Base-by-base conservation (phyloP, 2,888 invertebrate species). In the Platycheirus rosarum region DNA sequence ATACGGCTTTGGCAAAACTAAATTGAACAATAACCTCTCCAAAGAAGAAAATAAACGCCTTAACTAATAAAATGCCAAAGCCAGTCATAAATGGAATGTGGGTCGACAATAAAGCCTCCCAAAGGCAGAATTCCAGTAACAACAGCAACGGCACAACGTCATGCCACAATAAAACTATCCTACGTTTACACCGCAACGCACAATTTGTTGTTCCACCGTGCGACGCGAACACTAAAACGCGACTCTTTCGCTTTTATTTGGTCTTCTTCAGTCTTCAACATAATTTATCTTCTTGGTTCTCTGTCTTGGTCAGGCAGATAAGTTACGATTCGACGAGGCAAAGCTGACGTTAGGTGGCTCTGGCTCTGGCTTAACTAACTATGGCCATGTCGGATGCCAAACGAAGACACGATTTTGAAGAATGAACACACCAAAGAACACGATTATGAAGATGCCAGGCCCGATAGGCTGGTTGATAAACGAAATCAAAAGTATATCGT, bases 71-170 rank as follows among this genome's bases (percentile, higher is more conserved):
- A 80, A 76, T 48, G 70, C 35, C 63, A 63, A 63, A 63, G 63
- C 14, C 63, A 63, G 68, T 73, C 77, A 57, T 76, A 82, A 82
- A 82, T 63, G 77, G 77, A 82, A 82, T 82, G 68, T 82, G 77
- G 82, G 82, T 82, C 82, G 82, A 48, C 71, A 68, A 68, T 75
- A 70, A 70, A 75, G 53, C 65, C 75, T 40, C 62, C 42, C 62
- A 13, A 69, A 37, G 9, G 42, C 40, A 69, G 23, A n/a, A n/a
- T 23, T 23, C 23, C 29, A 32, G 29, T 32, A 32, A 32, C 29
- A 32, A 8, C 5, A 32, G 29, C 29, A 23, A 23, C 23, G 23
- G 55, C 55, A 55, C 60, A 16, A 44, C 57, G 42, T 60, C 60
- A 44, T 60, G 29, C 60, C 3, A 60, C 44, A 44, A 44, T 60